phyloP scores from a whole-genome alignment of 2,888 invertebrate species.

The Lasius fuliginosus region DNA sequence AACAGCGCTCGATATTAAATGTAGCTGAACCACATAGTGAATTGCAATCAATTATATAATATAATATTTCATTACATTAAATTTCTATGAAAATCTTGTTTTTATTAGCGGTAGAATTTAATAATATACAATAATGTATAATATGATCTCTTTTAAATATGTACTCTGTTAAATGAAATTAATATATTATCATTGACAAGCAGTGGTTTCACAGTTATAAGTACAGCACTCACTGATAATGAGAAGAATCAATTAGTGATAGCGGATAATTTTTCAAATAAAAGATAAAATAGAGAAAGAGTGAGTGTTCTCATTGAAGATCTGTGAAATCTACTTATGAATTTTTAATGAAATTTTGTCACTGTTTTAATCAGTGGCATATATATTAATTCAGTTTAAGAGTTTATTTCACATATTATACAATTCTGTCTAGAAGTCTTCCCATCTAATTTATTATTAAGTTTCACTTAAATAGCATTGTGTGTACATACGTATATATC shows the following conservation, averaged over 20 bases:
- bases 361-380: background rate
- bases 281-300: background rate
- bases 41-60: constrained; percentile 38
- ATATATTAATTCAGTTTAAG: background rate
- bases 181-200: background rate
- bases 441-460: background rate
- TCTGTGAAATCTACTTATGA: background rate
- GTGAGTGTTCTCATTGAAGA: background rate
- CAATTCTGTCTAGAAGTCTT: background rate
- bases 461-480: background rate
- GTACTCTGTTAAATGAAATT: background rate
- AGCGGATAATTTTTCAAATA: background rate
- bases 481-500: background rate
- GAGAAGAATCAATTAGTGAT: background rate
- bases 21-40: constrained; percentile 16
- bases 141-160: background rate
- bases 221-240: background rate
- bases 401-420: background rate
- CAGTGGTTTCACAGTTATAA: background rate
- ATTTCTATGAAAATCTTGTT: background rate
- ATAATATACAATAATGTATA: background rate
- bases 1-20: constrained; percentile 46
- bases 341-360: background rate
- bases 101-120: background rate
- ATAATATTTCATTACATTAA: constrained; percentile 25